Evolutionary conservation across 2,888 invertebrate species (phyloP), one percentile per base, ranked within the genome.

Genomic region (Penaeus monodon): DNA sequence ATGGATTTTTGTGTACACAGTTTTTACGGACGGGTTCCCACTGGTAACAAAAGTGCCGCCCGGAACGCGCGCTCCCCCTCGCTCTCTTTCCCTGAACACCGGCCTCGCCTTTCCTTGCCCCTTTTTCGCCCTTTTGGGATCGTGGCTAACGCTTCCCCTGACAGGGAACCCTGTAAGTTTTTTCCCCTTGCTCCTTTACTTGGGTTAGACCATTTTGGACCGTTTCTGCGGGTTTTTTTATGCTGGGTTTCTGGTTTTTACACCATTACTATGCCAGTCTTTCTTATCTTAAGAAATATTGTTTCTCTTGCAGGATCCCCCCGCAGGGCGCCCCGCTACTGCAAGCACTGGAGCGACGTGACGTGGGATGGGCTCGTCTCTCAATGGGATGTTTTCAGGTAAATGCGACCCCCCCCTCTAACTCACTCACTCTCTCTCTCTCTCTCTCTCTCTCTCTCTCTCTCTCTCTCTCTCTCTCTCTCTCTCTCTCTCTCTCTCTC

Each of bases 131-230:
- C 83, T n/a, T n/a, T 88, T 14, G 88, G 88, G 33, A 85, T 88
- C n/a, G 91, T 93, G n/a, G 10, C 93, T 93, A 90, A 92, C 93
- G 14, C 90, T 93, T n/a, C n/a, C n/a, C 87, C 93, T 93, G 92
- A 93, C 93, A 6, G 92, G 92, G 85, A 93, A 92, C n/a, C 91
- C 92, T 92, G 93, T 93, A 92, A 91, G 91, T n/a, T n/a, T 90
- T 10, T 10, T 44, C 10, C 44, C 10, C 44, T 44, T 10, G 6
- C 44, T 44, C n/a, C 44, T 10, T 44, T 0, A 44, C 44, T 1
- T 44, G 44, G 10, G 10, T n/a, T 8, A n/a, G 2, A 73, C 38
- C 7, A 73, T n/a, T 22, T 33, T 33, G 8, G 24, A 22, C 38
- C 27, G 22, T 24, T 10, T 4, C 38, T 38, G 14, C 24, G 20